A percentile compares a stretch with the other conserved stretches of the same genome.
These are phyloP conservation scores for Callocephalon fimbriatum DNA, from an alignment of 2,113 vertebrate genomes.

Conservation along the genomic window DNA sequence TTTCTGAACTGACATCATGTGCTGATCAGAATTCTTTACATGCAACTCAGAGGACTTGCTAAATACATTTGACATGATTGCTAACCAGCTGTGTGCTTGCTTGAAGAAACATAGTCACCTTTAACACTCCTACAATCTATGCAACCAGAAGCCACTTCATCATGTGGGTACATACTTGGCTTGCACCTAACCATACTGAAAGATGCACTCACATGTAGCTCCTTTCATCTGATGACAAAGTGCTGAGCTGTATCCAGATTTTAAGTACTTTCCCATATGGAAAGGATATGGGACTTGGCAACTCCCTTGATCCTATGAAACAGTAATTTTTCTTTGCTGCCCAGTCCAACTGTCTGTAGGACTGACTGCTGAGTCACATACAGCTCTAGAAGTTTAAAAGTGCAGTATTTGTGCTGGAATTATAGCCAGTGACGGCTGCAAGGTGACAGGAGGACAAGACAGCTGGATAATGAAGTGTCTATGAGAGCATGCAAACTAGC, in stretches of 20 bases:
- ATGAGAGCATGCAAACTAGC: rapidly evolving
- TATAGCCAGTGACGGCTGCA: neutral
- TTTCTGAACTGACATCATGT: neutral
- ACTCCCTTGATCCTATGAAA: neutral
- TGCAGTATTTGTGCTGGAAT: neutral
- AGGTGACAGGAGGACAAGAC: neutral
- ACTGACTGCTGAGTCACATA: neutral
- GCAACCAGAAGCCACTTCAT: neutral
- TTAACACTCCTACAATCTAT: neutral
- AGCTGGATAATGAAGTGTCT: neutral
- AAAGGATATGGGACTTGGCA: neutral
- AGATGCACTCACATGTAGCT: neutral
- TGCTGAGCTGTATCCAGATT: neutral
- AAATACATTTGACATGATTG: neutral
- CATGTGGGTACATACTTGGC: neutral
- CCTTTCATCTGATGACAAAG: neutral
- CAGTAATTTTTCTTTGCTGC: neutral
- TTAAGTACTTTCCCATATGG: neutral
- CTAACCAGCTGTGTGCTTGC: neutral
- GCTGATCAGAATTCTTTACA: neutral
- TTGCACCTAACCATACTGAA: neutral
- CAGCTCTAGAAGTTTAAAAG: neutral
- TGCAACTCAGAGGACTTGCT: neutral
- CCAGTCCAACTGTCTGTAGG: neutral
- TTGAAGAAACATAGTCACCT: neutral